phyloP scores from a whole-genome alignment of 2,113 vertebrate species.

The Nesoenas mayeri region DNA sequence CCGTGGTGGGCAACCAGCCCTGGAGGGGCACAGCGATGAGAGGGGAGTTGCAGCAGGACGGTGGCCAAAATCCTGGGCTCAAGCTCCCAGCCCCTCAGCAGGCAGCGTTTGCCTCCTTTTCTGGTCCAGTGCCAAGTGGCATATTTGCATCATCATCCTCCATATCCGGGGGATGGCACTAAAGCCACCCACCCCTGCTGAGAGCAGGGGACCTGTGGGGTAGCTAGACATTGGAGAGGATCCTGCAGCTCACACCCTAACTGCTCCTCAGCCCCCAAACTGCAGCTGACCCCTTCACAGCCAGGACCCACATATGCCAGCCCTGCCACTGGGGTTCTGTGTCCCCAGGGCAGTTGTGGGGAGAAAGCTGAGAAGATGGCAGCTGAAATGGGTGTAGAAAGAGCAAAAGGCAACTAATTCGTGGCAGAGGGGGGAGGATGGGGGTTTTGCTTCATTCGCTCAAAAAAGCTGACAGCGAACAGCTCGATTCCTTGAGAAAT shows the following conservation, averaged over 20 bases:
- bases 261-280: no score
- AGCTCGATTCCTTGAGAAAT: neutral
- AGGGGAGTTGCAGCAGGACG: neutral
- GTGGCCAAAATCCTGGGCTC: neutral
- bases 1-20: no score
- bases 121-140: neutral
- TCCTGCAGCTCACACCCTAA: neutral
- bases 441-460: neutral
- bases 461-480: no score
- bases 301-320: neutral
- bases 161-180: neutral
- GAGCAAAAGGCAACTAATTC: neutral
- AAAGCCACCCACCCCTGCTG: neutral
- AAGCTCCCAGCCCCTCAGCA: neutral
- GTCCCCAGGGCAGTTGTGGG: neutral
- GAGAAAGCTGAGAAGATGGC: neutral
- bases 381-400: neutral
- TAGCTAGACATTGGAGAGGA: neutral
- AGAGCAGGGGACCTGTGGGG: neutral
- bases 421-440: rapidly evolving
- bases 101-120: neutral
- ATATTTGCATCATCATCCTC: neutral
- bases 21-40: no score
- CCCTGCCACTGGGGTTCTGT: rapidly evolving
- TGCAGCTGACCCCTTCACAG: neutral